Base-by-base conservation (phyloP, 37 sponge, comb jelly and placozoan species). In the Diacarnus erythraeanus region DNA sequence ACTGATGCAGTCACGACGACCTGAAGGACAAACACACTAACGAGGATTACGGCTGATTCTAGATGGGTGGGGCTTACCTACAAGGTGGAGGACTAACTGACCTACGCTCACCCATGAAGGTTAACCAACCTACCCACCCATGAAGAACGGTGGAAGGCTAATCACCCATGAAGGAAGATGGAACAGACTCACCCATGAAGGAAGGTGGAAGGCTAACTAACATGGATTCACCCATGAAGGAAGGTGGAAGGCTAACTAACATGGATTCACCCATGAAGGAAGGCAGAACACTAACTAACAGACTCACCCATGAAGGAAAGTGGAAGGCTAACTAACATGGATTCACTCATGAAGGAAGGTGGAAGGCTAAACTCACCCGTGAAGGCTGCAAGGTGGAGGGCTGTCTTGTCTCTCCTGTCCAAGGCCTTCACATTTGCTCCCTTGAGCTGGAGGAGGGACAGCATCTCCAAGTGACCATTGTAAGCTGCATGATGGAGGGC, bases 401-500 rank as follows among this genome's bases (percentile, higher is more conserved):
- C 30, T n/a, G 92, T 85, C 54, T 90, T 80, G 40, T 95, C 91
- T 41, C 71, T 78, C 90, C 42, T 78, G 68, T 87, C 77, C 76
- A 80, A 12, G 37, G 86, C 86, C 59, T 83, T 91, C 12, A 82
- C 81, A 71, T 77, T 92, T 33, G 88, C 88, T 51, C 94, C 94
- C 57, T 94, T 94, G 39, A 89, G 58, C 81, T 91, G 86, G 18
- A 94, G 67, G 66, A 91, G 72, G 1, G 94, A 90, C 41, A 89
- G 78, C 92, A 94, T 91, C 83, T 91, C 86, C 22, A 88, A 63
- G 58, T 74, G 78, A 36, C 77, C 73, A 57, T 80, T 70, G 68
- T 89, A 95, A 57, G 88, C 87, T 34, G 96, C 96, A 73, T 95
- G 93, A 44, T 95, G 96, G 33, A 92, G 86, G 41, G 86, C 64